Conservation (phyloP, 1,140 invertebrate genomes). For the Atta colombica region DNA sequence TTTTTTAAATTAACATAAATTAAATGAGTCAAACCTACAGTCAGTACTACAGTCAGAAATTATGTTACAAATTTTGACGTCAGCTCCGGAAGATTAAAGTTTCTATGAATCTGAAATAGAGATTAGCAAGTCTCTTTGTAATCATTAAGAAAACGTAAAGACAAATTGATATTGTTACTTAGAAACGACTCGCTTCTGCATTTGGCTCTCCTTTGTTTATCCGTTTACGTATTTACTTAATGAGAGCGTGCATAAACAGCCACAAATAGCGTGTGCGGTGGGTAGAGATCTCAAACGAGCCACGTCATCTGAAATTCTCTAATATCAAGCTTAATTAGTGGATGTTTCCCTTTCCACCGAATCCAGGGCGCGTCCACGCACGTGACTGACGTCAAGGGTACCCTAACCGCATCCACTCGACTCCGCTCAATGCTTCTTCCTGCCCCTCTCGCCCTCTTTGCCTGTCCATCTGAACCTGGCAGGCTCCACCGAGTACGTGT, state of each 20-base stretch:
- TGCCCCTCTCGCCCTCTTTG: conserved; percentile 20
- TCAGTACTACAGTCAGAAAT: too few species aligned
- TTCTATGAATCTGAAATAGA: background rate
- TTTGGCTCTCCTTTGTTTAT: conserved; percentile 41
- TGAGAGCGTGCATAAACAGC: conserved; percentile 49
- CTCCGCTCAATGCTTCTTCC: conserved; percentile 40
- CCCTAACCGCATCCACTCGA: conserved; percentile 60
- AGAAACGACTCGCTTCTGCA: background rate
- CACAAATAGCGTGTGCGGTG: conserved; percentile 1
- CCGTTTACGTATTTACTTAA: conserved; percentile 54
- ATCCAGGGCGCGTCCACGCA: conserved; percentile 53
- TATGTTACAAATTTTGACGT: too few species aligned
- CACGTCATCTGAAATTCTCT: conserved; percentile 58
- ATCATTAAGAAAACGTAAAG: background rate
- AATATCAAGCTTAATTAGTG: conserved; percentile 69
- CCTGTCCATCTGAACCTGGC: conserved; percentile 43
- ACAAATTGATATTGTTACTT: background rate
- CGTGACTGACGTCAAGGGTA: conserved; percentile 66
- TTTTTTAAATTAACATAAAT: too few species aligned
- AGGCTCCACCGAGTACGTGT: conserved; percentile 68
- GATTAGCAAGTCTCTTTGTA: background rate
- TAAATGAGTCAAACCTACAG: too few species aligned
- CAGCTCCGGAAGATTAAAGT: background rate
- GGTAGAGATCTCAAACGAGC: background rate
- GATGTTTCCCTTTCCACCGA: conserved; percentile 60